Evolutionary conservation across 2,113 vertebrate species (phyloP).

Genomic region (Gymnogyps californianus): DNA sequence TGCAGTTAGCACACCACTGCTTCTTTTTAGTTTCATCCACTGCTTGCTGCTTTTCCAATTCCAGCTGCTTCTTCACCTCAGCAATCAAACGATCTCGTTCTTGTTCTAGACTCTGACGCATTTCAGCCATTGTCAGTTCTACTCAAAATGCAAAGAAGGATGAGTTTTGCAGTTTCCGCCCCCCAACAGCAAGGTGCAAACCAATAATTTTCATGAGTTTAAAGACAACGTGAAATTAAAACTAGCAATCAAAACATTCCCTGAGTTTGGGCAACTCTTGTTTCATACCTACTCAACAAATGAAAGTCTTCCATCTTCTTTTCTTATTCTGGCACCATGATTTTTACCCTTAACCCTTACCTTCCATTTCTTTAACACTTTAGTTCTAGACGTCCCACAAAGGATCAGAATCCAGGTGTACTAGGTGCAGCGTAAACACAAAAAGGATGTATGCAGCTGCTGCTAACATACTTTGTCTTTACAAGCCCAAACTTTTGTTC

Average conservation of each 20-base stretch:
- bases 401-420: background rate
- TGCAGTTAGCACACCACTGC: constrained; percentile 97
- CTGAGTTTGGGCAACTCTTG: background rate
- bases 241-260: background rate
- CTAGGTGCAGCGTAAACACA: background rate
- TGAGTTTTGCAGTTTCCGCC: background rate
- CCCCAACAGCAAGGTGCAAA: background rate
- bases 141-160: background rate
- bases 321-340: background rate
- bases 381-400: background rate
- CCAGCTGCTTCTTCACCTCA: constrained; percentile 94
- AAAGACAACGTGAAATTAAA: background rate
- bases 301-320: background rate
- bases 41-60: constrained; percentile 91
- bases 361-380: background rate
- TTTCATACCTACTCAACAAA: background rate
- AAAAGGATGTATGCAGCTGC: background rate
- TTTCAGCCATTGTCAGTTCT: constrained; percentile 98
- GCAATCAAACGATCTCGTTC: constrained; percentile 90
- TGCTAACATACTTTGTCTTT: background rate
- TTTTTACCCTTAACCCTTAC: background rate
- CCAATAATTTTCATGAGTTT: background rate
- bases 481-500: background rate
- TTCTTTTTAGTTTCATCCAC: constrained; percentile 98
- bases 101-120: constrained; percentile 97